Evolutionary conservation across 2,797 vertebrate species (phyloP).

Genomic region (Toxotes lorentzi): DNA sequence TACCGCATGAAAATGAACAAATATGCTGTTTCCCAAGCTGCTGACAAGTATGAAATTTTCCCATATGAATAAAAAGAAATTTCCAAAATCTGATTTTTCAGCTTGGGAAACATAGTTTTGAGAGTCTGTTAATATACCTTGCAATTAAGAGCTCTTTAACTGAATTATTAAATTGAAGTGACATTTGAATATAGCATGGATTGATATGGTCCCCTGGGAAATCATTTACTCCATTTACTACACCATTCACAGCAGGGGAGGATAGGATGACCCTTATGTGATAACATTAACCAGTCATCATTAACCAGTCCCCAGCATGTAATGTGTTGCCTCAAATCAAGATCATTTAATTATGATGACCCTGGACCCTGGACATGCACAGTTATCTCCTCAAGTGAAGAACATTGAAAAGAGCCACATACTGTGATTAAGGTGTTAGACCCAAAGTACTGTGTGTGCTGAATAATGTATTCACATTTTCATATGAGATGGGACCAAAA

Average conservation of each 20-base stretch:
- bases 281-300: constrained; percentile 57
- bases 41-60: not conserved
- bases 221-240: constrained; percentile 65
- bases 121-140: not conserved
- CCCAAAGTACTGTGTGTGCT: constrained; percentile 31
- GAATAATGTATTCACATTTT: constrained; percentile 55
- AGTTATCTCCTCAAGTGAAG: constrained; percentile 38
- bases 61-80: not conserved
- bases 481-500: constrained; percentile 17
- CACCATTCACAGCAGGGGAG: constrained; percentile 42
- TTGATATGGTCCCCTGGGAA: constrained; percentile 52
- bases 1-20: not conserved
- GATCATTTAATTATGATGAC: constrained; percentile 70
- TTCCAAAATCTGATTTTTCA: not conserved
- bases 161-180: constrained; percentile 60
- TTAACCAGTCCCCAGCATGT: constrained; percentile 58
- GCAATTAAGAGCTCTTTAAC: constrained; percentile 33
- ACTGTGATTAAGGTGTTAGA: constrained; percentile 50
- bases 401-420: constrained; percentile 36
- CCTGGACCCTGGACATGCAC: constrained; percentile 38
- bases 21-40: not conserved
- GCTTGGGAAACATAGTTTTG: not conserved
- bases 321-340: constrained; percentile 64
- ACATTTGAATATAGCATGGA: constrained; percentile 58
- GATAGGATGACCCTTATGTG: constrained; percentile 56